A percentile compares a stretch with the other conserved stretches of the same genome.
These are phyloP conservation scores for Neotragus moschatus DNA, from an alignment of 2,113 vertebrate species.

Conservation along the genomic window DNA sequence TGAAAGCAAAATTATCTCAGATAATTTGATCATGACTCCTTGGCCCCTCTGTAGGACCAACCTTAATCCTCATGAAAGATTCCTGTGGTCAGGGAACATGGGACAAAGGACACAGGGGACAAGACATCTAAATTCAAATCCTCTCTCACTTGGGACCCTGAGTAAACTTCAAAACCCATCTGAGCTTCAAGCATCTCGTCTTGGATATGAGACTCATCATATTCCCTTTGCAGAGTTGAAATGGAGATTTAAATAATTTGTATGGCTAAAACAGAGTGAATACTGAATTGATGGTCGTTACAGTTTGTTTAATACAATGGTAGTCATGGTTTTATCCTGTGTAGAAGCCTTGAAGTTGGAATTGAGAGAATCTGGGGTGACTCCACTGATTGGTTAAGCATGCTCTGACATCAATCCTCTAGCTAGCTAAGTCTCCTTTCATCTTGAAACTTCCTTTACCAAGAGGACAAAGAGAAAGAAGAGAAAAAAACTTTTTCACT, in stretches of 20 bases:
- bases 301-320: not conserved
- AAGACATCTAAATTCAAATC: not conserved
- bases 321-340: not conserved
- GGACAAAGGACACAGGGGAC: not conserved
- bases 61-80: not conserved
- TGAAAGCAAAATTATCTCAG: not conserved
- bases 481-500: not conserved
- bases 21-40: not conserved
- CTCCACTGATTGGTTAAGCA: not conserved
- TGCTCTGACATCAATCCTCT: conserved; percentile 27
- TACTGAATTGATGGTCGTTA: not conserved
- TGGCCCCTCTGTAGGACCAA: not conserved
- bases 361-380: not conserved
- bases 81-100: not conserved
- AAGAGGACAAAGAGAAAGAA: not conserved
- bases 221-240: not conserved
- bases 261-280: not conserved
- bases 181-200: not conserved
- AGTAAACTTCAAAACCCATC: not conserved
- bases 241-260: not conserved
- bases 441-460: conserved; percentile 66
- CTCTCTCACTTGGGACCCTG: not conserved
- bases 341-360: not conserved
- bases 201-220: not conserved
- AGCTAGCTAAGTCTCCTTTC: conserved; percentile 21